phyloP scores from a whole-genome alignment of 2,888 invertebrate species.

The Drosophila pseudotakahashii region DNA sequence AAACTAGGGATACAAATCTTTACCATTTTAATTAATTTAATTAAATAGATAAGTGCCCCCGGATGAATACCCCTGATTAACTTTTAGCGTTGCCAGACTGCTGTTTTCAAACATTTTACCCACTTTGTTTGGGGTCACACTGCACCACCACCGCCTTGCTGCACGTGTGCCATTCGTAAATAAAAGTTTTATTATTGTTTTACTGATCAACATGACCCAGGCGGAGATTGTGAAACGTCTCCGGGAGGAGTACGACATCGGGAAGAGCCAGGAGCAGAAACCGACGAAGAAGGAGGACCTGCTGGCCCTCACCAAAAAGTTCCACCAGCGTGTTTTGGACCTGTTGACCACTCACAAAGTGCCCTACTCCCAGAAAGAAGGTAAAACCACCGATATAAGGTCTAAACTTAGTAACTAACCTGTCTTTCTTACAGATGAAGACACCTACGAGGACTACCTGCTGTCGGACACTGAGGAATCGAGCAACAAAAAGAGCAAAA shows the following conservation, averaged over 20 bases:
- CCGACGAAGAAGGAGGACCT: conserved; percentile 17
- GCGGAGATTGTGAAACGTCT: conserved; percentile 25
- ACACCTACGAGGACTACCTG: conserved; percentile 78
- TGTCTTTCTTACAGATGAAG: conserved; percentile 48
- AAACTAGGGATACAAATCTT: too few species aligned
- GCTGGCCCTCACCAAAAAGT: conserved; percentile 12
- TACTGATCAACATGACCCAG: conserved; percentile 25
- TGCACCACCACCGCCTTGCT: not conserved
- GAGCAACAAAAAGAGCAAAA: conserved; percentile 44
- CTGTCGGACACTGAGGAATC: conserved; percentile 66
- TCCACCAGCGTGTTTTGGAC: conserved; percentile 69
- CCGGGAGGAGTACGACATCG: conserved; percentile 36
- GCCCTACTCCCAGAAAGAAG: conserved; percentile 81
- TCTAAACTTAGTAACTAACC: not conserved
- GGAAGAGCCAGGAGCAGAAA: conserved; percentile 7
- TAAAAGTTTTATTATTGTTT: conserved; percentile 15
- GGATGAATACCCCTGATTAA: not conserved
- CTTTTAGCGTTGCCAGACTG: not conserved
- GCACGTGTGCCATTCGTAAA: conserved; percentile 53
- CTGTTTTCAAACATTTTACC: not conserved
- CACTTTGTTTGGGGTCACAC: conserved; percentile 8
- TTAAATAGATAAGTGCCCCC: too few species aligned
- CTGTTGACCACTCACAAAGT: conserved; percentile 79
- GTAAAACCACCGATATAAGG: conserved; percentile 50
- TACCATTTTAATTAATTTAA: too few species aligned